phyloP scores from a whole-genome alignment of 2,113 vertebrate genomes.

The Zapornia atra region DNA sequence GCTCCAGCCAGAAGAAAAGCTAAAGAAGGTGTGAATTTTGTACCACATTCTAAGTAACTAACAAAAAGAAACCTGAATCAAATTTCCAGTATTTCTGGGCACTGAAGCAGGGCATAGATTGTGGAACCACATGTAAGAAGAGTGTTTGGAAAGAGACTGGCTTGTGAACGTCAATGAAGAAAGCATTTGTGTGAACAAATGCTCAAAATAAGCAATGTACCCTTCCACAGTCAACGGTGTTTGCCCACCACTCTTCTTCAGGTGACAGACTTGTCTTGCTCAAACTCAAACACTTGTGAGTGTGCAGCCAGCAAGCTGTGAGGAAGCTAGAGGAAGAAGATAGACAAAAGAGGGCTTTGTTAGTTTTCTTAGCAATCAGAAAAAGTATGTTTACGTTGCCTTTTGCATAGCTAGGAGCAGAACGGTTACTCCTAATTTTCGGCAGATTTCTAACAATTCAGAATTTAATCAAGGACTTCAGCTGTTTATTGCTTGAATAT shows the following conservation, averaged over 20 bases:
- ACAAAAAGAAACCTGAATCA: not conserved
- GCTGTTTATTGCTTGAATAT: not conserved
- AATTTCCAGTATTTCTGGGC: not conserved
- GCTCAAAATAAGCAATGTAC: not conserved
- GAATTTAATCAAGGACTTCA: not conserved
- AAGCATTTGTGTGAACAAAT: not conserved
- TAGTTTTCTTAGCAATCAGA: not conserved
- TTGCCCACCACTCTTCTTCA: not conserved
- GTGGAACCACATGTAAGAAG: not conserved
- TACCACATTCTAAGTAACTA: not conserved
- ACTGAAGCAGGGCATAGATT: not conserved
- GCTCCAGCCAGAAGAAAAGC: not conserved
- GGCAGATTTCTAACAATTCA: not conserved
- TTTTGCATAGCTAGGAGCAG: not conserved
- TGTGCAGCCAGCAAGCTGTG: not conserved
- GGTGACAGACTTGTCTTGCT: not conserved
- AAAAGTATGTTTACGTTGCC: not conserved
- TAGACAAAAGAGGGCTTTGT: not conserved
- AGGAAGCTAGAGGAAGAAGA: not conserved
- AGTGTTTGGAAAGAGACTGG: not conserved
- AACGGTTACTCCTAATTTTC: not conserved
- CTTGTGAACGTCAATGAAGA: not conserved
- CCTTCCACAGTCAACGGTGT: not conserved
- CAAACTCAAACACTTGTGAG: not conserved
- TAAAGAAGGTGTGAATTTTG: not conserved